Evolutionary conservation across 2,797 vertebrate species (phyloP), one percentile per base, ranked within the genome.

Genomic region (Tauraco hartlaubi): DNA sequence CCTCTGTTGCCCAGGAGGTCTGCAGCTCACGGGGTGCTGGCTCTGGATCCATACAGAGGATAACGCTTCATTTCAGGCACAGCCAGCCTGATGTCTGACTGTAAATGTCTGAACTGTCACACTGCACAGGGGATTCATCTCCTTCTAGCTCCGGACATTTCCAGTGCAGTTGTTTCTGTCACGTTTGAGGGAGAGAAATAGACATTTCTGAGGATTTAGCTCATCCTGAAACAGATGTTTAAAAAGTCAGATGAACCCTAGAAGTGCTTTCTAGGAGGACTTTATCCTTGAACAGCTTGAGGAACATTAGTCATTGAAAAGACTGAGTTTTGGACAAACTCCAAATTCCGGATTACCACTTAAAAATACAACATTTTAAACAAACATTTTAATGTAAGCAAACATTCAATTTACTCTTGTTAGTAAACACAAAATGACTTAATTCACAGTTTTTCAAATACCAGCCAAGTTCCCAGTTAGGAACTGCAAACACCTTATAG

Each of bases 341-440:
- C 52, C 54, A 68, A 56, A 78, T 77, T 79, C 22, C 28, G 76
- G 62, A 85, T 74, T 59, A 55, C 59, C 1, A 18, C 90, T 78
- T 88, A 11, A 73, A 95, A 96, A 68, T 19, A 28, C 9, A 84
- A 59, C 5, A 20, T 84, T 88, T 88, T 28, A 84, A 83, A 35
- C 48, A 87, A 54, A 62, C 9, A 39, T 68, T 81, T 80, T 46
- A 68, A 44, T 80, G 62, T 68, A 58, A 84, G 69, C 35, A 84
- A 31, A 11, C 3, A 52, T 52, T 81, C 28, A 6, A 14, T 64
- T 56, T 74, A 33, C 33, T 39, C 63, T 69, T 82, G 37, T 52
- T 92, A 91, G 35, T 46, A 85, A 92, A 85, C 68, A 90, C 7
- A 90, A 51, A 88, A 69, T 78, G 1, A 79, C 46, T 90, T 62